Base-by-base conservation (phyloP, 2,888 invertebrate species). In the Plebejus melissa region DNA sequence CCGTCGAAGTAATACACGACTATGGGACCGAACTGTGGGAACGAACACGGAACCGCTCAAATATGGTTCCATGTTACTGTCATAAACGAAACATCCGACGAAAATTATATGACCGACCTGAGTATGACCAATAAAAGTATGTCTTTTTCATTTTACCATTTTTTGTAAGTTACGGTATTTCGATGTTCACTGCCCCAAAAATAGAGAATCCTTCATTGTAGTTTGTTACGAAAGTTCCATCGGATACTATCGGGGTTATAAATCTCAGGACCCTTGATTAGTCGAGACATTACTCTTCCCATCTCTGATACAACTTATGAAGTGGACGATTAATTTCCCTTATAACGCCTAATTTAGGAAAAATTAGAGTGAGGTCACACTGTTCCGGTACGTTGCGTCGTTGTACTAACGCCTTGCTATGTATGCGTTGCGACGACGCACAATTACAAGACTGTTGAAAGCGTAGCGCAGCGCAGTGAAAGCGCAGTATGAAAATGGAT, bases 311-410 rank as follows among this genome's bases (percentile, higher is more conserved):
- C 32, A 36, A 65, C 36, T 65, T 65, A 65, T 65, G 65, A 36
- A 65, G 11, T 65, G 32, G 32, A 65, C 65, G 65, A 65, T 65
- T 65, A 65, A 65, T 65, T 65, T 36, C 65, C 65, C 65, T 65
- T 65, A 65, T 65, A 65, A 65, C 65, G 65, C 5, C 65, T 32
- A 36, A 32, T 65, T 65, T 65, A 13, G 4, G 58, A 58, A 58
- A 22, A 22, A 58, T 58, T 13, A n/a, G 57, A n/a, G 22, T 58
- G 22, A 22, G 22, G 58, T 22, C 22, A 7, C 13, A 22, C 7
- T 13, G n/a, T 1, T 58, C 22, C 16, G 58, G 1, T 22, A 22
- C 22, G 22, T 7, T 22, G 22, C 54, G 16, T 54, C 16, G 13
- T 54, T 46, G 46, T 46, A 1, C 1, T 11, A 46, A 46, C 46